Percentiles rank a stretch among this genome's conserved stretches.
Conservation (phyloP, 2,888 invertebrate genomes). For the Perithous albicinctus region DNA sequence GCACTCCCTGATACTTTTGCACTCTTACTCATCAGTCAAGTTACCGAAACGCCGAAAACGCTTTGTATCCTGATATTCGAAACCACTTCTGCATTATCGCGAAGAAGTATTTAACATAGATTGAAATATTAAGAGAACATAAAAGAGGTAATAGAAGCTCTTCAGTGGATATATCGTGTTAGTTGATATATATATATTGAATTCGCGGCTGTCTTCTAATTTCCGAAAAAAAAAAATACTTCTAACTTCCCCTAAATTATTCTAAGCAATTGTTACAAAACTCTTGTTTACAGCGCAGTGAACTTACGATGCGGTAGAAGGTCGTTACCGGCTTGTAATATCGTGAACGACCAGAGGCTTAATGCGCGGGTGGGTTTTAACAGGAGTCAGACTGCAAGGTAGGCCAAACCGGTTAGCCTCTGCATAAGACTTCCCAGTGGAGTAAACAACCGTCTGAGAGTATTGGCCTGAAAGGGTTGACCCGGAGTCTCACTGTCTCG, state of each 20-base stretch:
- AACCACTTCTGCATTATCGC: conserved; percentile 52
- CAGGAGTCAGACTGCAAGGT: neutral
- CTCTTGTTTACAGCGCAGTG: neutral
- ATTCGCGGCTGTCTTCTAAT: conserved; percentile 23
- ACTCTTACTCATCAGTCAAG: neutral
- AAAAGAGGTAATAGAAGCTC: conserved; percentile 59
- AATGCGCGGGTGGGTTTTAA: conserved; percentile 27
- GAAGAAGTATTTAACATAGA: conserved; percentile 70
- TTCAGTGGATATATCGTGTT: conserved; percentile 35
- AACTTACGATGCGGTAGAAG: neutral
- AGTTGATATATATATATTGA: neutral
- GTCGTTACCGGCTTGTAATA: conserved; percentile 14
- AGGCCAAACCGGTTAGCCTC: conserved; percentile 44
- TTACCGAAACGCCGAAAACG: too few species aligned
- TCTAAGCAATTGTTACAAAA: neutral
- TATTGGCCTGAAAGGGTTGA: conserved; percentile 71
- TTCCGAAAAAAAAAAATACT: too few species aligned
- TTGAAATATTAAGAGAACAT: conserved; percentile 70
- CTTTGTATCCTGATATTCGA: conserved; percentile 58
- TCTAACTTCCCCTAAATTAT: too few species aligned
- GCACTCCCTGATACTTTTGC: neutral
- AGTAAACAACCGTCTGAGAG: conserved; percentile 50
- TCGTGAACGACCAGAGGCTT: conserved; percentile 19
- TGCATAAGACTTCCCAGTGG: conserved; percentile 13
- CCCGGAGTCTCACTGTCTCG: conserved; percentile 73